Conservation (phyloP, 2,888 invertebrate species). For the Caenorhabditis sp. region DNA sequence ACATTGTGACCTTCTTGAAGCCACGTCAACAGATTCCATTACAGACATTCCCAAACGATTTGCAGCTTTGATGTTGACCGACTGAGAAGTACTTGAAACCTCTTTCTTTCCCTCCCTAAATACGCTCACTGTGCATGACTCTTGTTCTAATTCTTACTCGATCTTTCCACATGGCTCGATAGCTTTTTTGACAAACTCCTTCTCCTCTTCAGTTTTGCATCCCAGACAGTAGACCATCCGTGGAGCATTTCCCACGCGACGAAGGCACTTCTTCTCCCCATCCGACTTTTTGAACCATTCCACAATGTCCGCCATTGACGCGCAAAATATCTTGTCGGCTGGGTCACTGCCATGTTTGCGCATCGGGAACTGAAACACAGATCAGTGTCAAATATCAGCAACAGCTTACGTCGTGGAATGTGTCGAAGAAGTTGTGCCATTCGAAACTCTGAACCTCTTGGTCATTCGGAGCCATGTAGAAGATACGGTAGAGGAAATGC, state of each 20-base stretch:
- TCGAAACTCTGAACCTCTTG: conserved; percentile 35
- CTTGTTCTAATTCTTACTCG: too few relatives aligned
- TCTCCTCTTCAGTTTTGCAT: conserved; percentile 38
- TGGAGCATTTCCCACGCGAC: conserved; percentile 24
- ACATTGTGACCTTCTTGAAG: neutral
- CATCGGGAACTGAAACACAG: conserved; percentile 42
- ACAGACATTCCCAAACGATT: conserved; percentile 21
- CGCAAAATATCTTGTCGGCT: conserved; percentile 23
- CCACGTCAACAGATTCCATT: conserved; percentile 22
- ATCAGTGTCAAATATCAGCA: neutral
- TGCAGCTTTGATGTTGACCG: conserved; percentile 11
- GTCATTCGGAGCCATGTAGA: conserved; percentile 32
- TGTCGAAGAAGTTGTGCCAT: conserved; percentile 44
- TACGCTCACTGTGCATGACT: too few relatives aligned
- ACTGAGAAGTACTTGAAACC: neutral
- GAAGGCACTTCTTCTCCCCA: conserved; percentile 14
- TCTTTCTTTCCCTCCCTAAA: neutral
- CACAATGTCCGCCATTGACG: conserved; percentile 31
- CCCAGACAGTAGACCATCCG: conserved; percentile 31
- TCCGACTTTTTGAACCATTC: conserved; percentile 34
- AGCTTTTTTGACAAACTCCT: conserved; percentile 12
- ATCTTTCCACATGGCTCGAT: neutral
- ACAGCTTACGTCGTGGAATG: conserved; percentile 11
- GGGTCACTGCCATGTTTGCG: conserved; percentile 25
- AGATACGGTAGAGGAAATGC: conserved; percentile 39